phyloP scores from a whole-genome alignment of 2,888 invertebrate genomes.

The Ashinkailepas kermadecensis region DNA sequence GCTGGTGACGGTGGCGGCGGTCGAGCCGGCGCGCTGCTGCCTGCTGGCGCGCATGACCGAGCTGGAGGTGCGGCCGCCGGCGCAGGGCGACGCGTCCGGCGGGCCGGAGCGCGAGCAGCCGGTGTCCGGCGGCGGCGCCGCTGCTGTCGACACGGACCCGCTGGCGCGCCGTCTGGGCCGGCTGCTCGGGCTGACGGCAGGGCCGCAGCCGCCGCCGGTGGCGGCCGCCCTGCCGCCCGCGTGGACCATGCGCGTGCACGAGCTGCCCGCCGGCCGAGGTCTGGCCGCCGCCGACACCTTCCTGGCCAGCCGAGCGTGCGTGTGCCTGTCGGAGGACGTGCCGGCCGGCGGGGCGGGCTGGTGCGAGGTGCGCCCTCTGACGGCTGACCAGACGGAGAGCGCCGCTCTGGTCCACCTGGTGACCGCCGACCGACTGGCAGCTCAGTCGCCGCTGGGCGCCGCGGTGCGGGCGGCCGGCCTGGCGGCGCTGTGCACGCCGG shows the following conservation, averaged over 20 bases:
- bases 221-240: background rate
- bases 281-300: background rate
- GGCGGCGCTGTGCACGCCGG: background rate
- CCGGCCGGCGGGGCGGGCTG: background rate
- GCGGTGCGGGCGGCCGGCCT: background rate
- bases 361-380: background rate
- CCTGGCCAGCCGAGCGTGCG: background rate
- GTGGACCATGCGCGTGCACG: background rate
- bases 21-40: constrained; percentile 26
- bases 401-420: background rate
- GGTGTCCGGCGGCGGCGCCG: too few relatives aligned
- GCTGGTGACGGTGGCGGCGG: constrained; percentile 25
- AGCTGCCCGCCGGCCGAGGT: background rate
- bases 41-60: constrained; percentile 30
- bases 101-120: too few relatives aligned
- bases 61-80: constrained; percentile 32
- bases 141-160: background rate
- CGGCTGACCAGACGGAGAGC: background rate
- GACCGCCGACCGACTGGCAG: background rate
- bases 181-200: background rate
- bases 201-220: background rate
- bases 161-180: background rate
- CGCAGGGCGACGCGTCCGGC: too few relatives aligned
- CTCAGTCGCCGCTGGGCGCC: background rate
- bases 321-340: background rate